These are phyloP conservation scores for Eumacrocentrus americanus DNA, from an alignment of 2,888 invertebrate genomes.

Conservation along the genomic window DNA sequence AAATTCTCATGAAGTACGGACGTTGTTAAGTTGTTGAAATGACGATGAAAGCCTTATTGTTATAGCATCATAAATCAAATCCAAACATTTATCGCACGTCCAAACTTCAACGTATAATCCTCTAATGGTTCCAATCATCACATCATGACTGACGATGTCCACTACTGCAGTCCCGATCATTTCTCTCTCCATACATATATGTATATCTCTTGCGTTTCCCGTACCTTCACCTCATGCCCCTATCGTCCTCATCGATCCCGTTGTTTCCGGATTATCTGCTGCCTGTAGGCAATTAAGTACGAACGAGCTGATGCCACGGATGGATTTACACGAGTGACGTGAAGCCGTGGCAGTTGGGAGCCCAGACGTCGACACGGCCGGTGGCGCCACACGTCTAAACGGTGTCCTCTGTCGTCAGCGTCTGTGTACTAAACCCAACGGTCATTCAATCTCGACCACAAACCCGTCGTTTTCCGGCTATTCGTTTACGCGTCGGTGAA, in stretches of 20 bases:
- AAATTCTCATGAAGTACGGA: not conserved
- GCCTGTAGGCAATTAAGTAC: conserved; percentile 37
- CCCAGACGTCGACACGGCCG: conserved; percentile 14
- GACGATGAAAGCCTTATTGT: not conserved
- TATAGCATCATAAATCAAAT: not conserved
- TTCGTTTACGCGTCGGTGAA: not conserved
- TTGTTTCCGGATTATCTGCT: conserved; percentile 31
- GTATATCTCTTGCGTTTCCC: too few relatives aligned
- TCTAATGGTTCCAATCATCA: not conserved
- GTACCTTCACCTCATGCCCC: conserved; percentile 4
- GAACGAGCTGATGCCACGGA: conserved; percentile 21
- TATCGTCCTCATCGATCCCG: conserved; percentile 10
- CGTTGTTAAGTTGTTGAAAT: not conserved
- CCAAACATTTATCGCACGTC: not conserved
- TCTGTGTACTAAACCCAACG: conserved; percentile 15
- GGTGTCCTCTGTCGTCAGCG: conserved; percentile 6
- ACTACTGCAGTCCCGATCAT: not conserved
- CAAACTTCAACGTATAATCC: not conserved
- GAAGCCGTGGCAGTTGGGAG: not conserved
- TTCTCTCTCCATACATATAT: not conserved
- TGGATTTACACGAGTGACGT: conserved; percentile 20
- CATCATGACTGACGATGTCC: not conserved
- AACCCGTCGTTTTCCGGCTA: not conserved
- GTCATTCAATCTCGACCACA: conserved; percentile 16
- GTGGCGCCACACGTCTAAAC: conserved; percentile 9